phyloP scores from a whole-genome alignment of 2,888 invertebrate species.

The Corythucha ciliata region DNA sequence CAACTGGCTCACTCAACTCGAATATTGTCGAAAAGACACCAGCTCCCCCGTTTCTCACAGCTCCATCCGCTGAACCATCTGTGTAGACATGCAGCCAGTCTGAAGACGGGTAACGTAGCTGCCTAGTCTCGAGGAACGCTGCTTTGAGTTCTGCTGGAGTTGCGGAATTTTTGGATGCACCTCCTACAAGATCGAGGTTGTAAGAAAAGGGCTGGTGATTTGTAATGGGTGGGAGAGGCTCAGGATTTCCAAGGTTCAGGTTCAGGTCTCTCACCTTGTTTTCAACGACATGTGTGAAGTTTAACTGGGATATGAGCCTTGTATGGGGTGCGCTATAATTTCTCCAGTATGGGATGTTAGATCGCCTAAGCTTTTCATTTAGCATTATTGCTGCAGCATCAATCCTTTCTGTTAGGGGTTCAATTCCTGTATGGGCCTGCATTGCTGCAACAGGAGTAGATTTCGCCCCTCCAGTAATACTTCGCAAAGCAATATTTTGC shows the following conservation, averaged over 20 bases:
- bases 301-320: background rate
- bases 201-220: background rate
- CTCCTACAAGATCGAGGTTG: too few species aligned
- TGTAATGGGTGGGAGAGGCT: background rate
- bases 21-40: too few species aligned
- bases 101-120: too few species aligned
- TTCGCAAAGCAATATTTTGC: background rate
- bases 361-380: background rate
- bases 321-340: background rate
- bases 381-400: background rate
- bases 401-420: background rate
- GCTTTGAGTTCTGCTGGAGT: too few species aligned
- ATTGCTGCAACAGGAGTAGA: background rate
- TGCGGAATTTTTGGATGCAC: too few species aligned
- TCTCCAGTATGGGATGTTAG: too few species aligned
- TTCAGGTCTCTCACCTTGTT: background rate
- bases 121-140: too few species aligned
- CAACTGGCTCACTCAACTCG: too few species aligned
- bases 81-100: too few species aligned
- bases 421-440: slow-evolving; percentile 1
- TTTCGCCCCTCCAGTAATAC: slow-evolving; percentile 1
- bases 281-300: background rate
- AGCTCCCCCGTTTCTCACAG: too few species aligned
- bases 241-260: background rate
- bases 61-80: too few species aligned